Conservation (phyloP, 92 coral and sea anemone species). For the Zoanthus solanderi region DNA sequence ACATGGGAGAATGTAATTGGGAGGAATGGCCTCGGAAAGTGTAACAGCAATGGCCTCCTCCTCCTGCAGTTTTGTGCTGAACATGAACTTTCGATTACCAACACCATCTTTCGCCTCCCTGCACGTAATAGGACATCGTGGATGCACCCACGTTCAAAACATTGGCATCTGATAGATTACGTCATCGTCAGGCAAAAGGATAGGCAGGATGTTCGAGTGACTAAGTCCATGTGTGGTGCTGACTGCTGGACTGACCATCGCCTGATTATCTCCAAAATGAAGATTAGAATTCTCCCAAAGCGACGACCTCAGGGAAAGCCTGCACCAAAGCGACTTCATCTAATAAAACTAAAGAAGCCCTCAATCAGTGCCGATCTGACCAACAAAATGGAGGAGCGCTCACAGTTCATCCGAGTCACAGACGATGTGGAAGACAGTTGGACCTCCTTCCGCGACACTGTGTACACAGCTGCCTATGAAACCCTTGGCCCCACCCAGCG, state of each 20-base stretch:
- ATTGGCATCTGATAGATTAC: slow-evolving; percentile 36
- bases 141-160: slow-evolving; percentile 41
- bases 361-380: background rate
- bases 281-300: background rate
- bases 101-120: slow-evolving; percentile 39
- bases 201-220: slow-evolving; percentile 22
- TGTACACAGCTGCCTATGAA: slow-evolving; percentile 44
- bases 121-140: slow-evolving; percentile 2
- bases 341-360: background rate
- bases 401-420: background rate
- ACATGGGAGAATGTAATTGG: slow-evolving; percentile 7
- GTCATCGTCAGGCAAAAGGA: slow-evolving; percentile 11
- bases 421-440: slow-evolving; percentile 12
- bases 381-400: background rate
- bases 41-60: slow-evolving; percentile 16
- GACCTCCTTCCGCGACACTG: slow-evolving; percentile 18
- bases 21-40: slow-evolving; percentile 21
- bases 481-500: too few species aligned
- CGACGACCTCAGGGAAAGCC: background rate
- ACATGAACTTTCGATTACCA: slow-evolving; percentile 21
- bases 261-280: too few species aligned
- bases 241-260: too few species aligned
- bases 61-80: slow-evolving; percentile 16
- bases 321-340: slow-evolving; percentile 14
- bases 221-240: background rate